A percentile compares a stretch with the other conserved stretches of the same genome.
Conservation (phyloP, 2,113 vertebrate species). For the Epinephelus cyanopodus region DNA sequence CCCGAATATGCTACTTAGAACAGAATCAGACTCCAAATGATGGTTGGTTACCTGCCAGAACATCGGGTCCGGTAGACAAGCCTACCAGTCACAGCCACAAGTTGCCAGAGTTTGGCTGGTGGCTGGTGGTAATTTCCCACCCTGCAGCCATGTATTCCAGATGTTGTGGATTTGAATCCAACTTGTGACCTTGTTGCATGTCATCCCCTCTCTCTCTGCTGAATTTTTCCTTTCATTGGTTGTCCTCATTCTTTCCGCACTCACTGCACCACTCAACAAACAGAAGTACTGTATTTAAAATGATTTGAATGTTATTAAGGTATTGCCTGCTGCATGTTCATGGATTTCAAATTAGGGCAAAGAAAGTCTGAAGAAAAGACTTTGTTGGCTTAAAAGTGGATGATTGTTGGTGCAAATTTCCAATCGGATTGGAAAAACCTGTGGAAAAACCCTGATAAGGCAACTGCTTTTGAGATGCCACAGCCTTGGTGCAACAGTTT, state of each 20-base stretch:
- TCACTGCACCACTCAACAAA: not conserved
- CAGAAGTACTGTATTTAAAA: not conserved
- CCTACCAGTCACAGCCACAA: conserved; percentile 19
- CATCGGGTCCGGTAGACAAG: not conserved
- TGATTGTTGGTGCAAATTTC: not conserved
- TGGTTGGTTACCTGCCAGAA: conserved; percentile 27
- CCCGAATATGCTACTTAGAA: conserved; percentile 17
- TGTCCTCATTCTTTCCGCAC: conserved; percentile 41
- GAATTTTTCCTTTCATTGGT: conserved; percentile 17
- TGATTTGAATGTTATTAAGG: not conserved
- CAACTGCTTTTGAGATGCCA: too few species aligned
- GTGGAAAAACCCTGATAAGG: too few species aligned
- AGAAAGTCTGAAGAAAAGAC: not conserved
- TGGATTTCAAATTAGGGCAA: not conserved
- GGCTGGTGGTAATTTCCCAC: conserved; percentile 59
- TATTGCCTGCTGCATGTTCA: too few species aligned
- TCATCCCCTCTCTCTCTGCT: conserved; percentile 24
- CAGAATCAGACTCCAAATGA: conserved; percentile 28
- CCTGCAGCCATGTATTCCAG: conserved; percentile 63
- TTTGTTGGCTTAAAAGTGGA: too few species aligned
- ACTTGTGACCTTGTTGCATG: conserved; percentile 64
- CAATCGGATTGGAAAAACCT: not conserved
- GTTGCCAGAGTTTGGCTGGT: conserved; percentile 41
- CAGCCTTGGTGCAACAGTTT: not conserved
- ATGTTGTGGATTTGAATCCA: conserved; percentile 57